These are phyloP conservation scores for Anarsia innoxiella DNA, from an alignment of 2,888 invertebrate species.

Conservation along the genomic window DNA sequence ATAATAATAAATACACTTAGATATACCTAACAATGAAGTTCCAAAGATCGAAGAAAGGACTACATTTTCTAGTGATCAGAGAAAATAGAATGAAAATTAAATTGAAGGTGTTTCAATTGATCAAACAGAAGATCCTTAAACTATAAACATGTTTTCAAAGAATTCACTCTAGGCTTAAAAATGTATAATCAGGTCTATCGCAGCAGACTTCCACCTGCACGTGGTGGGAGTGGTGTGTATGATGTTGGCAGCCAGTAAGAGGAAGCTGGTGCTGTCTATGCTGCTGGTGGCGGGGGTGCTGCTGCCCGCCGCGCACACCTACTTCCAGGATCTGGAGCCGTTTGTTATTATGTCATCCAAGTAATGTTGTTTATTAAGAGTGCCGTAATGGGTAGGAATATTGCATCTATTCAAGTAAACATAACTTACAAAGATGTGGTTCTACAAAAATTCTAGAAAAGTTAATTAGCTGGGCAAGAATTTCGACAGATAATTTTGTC, in stretches of 20 bases:
- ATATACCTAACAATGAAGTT: too few species aligned
- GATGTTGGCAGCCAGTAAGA: constrained; percentile 14
- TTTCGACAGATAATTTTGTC: too few species aligned
- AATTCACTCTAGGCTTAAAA: too few species aligned
- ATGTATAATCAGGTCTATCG: constrained; percentile 41
- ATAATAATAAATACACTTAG: too few species aligned
- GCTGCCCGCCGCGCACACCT: constrained; percentile 30
- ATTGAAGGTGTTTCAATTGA: too few species aligned
- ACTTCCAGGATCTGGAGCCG: constrained; percentile 32
- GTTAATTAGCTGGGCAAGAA: too few species aligned
- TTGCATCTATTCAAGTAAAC: neutral
- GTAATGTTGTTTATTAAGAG: too few species aligned
- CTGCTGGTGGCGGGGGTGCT: constrained; percentile 25
- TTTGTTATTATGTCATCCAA: constrained; percentile 29
- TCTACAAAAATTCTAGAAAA: constrained; percentile 23
- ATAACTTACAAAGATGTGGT: neutral
- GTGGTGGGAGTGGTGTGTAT: constrained; percentile 25
- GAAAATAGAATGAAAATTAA: too few species aligned
- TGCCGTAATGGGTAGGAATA: neutral
- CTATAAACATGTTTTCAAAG: too few species aligned
- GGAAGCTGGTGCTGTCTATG: constrained; percentile 18
- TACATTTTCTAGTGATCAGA: too few species aligned
- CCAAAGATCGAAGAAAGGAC: too few species aligned
- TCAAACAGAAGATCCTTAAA: too few species aligned
- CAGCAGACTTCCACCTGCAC: constrained; percentile 36